Evolutionary conservation across 1,140 invertebrate species (phyloP), one percentile per base, ranked within the genome.

Genomic region (Propsilocerus akamusi): DNA sequence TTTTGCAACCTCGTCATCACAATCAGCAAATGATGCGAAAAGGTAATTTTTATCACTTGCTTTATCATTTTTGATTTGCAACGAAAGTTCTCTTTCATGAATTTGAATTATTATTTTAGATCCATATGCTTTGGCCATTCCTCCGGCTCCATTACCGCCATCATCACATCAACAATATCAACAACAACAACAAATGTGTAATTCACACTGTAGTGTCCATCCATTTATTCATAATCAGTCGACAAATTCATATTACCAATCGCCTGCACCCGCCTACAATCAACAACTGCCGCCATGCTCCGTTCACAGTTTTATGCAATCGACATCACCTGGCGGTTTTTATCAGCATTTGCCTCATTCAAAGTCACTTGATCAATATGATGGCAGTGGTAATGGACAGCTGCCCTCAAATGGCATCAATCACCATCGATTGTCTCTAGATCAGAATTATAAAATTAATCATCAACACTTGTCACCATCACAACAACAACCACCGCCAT

Each of bases 331-430:
- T 30, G 12, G 34, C 41, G 34, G 26, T n/a, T 25, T 22, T 48
- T 30, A 37, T 24, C 41, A 47, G 0, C 46, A 57, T 6, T 62
- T 63, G 58, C 59, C 61, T 14, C 63, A 65, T 37, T 65, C 63
- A 10, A 61, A 61, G 52, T 63, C 61, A 49, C 49, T 65, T 48
- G 63, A 65, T n/a, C 63, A 65, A 25, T 65, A 65, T 53, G 59
- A 58, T 51, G 63, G 63, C 28, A 60, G n/a, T 26, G 23, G 12
- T n/a, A 49, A 17, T 25, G 50, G 54, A n/a, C n/a, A n/a, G n/a
- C n/a, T n/a, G n/a, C n/a, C n/a, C n/a, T n/a, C n/a, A n/a, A n/a
- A n/a, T 2, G 37, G 46, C 23, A 25, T 49, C n/a, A 51, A 61
- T 48, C 58, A 61, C 26, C 63, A 64, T 46, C 61, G 63, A 2